These are phyloP conservation scores for Seriola rivoliana DNA, from an alignment of 2,113 vertebrate species.

Conservation along the genomic window DNA sequence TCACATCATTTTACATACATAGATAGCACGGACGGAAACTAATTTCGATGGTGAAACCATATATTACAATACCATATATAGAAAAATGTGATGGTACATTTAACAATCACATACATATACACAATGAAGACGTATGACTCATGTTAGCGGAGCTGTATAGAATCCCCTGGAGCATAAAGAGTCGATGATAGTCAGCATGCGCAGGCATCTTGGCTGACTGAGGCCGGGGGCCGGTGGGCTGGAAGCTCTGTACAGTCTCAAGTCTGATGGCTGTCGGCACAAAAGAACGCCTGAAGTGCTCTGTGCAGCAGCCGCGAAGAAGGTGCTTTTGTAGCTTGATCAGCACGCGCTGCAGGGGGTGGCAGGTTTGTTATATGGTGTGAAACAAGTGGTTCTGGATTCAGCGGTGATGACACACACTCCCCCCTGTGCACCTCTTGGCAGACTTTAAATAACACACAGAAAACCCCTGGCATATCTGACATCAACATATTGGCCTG, in stretches of 20 bases:
- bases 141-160: slow-evolving; percentile 9
- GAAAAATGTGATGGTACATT: slow-evolving; percentile 17
- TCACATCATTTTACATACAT: not conserved
- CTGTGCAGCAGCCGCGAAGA: slow-evolving; percentile 53
- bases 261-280: slow-evolving; percentile 63
- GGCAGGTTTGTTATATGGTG: slow-evolving; percentile 62
- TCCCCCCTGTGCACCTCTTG: slow-evolving; percentile 56
- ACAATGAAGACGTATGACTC: not conserved
- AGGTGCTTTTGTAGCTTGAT: slow-evolving; percentile 73
- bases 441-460: slow-evolving; percentile 60
- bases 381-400: slow-evolving; percentile 67
- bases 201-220: slow-evolving; percentile 35
- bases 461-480: slow-evolving; percentile 47
- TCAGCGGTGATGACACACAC: slow-evolving; percentile 66
- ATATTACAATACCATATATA: not conserved
- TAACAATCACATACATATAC: slow-evolving; percentile 9
- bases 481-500: slow-evolving; percentile 60
- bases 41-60: not conserved
- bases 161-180: slow-evolving; percentile 26
- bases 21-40: not conserved
- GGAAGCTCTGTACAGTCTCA: slow-evolving; percentile 56
- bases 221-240: slow-evolving; percentile 53
- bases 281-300: slow-evolving; percentile 53
- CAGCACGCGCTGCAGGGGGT: slow-evolving; percentile 58
- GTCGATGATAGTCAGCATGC: slow-evolving; percentile 29